Percentiles rank a stretch among this genome's conserved stretches.
Conservation (phyloP, 37 sponge, comb jelly and placozoan genomes). For the Lycopodina hypogea region DNA sequence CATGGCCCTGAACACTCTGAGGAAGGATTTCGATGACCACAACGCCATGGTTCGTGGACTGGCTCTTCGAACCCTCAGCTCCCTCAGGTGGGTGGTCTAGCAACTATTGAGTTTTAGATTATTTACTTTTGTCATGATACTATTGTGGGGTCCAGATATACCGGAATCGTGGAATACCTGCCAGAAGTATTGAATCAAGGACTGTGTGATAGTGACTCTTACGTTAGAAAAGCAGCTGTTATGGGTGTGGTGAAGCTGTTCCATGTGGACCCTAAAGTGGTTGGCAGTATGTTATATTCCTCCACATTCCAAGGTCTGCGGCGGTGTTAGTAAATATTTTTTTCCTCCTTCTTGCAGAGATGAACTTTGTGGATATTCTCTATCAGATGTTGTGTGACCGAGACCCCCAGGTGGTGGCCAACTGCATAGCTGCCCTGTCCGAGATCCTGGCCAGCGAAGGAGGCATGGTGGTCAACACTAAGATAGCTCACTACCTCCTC, state of each 20-base stretch:
- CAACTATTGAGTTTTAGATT: background rate
- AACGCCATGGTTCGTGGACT: conserved; percentile 84
- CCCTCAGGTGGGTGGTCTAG: conserved; percentile 58
- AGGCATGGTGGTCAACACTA: conserved; percentile 84
- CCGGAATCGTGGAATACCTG: conserved; percentile 79
- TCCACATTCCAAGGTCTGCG: background rate
- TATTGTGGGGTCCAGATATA: conserved; percentile 38
- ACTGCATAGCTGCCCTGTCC: conserved; percentile 75
- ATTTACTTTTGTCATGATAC: background rate
- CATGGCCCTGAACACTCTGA: conserved; percentile 85
- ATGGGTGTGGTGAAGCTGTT: conserved; percentile 88
- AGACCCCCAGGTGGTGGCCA: conserved; percentile 85
- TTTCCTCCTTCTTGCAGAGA: conserved; percentile 27
- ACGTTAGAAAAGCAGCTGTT: conserved; percentile 95
- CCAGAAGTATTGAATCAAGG: conserved; percentile 75
- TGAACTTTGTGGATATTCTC: conserved; percentile 74
- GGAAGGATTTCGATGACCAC: conserved; percentile 81
- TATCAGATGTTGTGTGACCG: conserved; percentile 86
- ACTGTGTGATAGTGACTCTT: conserved; percentile 76
- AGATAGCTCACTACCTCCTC: conserved; percentile 86
- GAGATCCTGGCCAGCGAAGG: conserved; percentile 92
- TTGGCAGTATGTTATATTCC: background rate
- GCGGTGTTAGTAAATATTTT: background rate
- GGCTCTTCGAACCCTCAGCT: conserved; percentile 85
- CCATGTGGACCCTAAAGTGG: conserved; percentile 59